A percentile compares a stretch with the other conserved stretches of the same genome.
phyloP scores from a whole-genome alignment of 53 echinoderm and acorn worm genomes.

The Mesocentrotus franciscanus region DNA sequence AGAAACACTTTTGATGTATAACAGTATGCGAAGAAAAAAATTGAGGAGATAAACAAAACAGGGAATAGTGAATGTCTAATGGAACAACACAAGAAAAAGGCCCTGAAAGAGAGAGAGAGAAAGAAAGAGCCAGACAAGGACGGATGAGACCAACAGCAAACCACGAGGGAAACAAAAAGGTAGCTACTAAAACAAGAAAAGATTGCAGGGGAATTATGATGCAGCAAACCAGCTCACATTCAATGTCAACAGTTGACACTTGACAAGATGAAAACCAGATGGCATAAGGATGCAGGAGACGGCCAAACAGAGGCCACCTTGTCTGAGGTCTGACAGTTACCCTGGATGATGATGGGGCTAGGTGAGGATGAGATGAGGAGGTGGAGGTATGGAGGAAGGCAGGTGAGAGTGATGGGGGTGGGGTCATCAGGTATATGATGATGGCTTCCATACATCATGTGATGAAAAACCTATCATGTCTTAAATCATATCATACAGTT shows the following conservation, averaged over 20 bases:
- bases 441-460: too few relatives aligned
- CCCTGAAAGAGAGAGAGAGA: background rate
- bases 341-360: background rate
- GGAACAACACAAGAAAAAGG: too few relatives aligned
- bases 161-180: background rate
- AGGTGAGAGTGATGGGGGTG: background rate
- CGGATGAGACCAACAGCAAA: background rate
- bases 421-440: background rate
- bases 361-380: background rate
- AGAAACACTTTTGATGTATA: background rate
- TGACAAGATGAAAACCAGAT: conserved; percentile 41
- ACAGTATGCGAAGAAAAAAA: too few relatives aligned
- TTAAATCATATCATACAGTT: too few relatives aligned
- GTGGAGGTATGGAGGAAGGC: background rate
- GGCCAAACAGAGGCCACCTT: conserved; percentile 41
- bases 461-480: too few relatives aligned
- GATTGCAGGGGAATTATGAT: conserved; percentile 39
- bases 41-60: too few relatives aligned
- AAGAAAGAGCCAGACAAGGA: background rate
- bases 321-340: background rate
- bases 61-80: too few relatives aligned
- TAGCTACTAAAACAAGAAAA: conserved; percentile 1
- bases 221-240: conserved; percentile 7
- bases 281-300: background rate
- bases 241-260: conserved; percentile 50